Conservation (phyloP, 2,888 invertebrate genomes). For the Laothoe populi region DNA sequence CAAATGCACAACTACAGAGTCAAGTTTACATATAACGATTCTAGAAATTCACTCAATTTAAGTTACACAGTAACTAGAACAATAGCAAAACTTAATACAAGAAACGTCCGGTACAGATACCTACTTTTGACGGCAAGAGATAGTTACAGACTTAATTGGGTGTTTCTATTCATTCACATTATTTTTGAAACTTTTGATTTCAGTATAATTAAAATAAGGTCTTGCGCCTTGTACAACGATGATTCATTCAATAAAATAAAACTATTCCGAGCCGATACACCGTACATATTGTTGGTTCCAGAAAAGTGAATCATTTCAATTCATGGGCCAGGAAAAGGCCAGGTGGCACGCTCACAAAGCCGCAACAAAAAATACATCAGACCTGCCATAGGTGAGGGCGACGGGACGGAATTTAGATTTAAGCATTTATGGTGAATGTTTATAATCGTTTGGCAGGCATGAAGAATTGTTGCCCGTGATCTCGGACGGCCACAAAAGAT, state of each 20-base stretch:
- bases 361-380: constrained; percentile 66
- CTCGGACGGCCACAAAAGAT: constrained; percentile 65
- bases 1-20: background rate
- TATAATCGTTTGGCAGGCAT: constrained; percentile 55
- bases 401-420: constrained; percentile 50
- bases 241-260: constrained; percentile 51
- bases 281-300: constrained; percentile 55
- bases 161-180: constrained; percentile 37
- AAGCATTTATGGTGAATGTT: constrained; percentile 50
- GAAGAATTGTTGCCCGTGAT: constrained; percentile 60
- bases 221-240: constrained; percentile 30
- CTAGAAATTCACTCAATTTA: background rate
- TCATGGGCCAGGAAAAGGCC: constrained; percentile 75
- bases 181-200: constrained; percentile 36
- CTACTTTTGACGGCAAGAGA: constrained; percentile 44
- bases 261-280: constrained; percentile 45
- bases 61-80: background rate
- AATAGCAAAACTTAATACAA: constrained; percentile 27
- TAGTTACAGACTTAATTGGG: constrained; percentile 18
- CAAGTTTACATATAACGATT: background rate
- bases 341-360: constrained; percentile 76
- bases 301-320: constrained; percentile 72
- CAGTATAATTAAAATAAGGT: constrained; percentile 20
- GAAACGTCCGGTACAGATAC: constrained; percentile 53
- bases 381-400: constrained; percentile 52